These are phyloP conservation scores for Anableps anableps DNA, from an alignment of 2,797 vertebrate genomes.

Conservation along the genomic window DNA sequence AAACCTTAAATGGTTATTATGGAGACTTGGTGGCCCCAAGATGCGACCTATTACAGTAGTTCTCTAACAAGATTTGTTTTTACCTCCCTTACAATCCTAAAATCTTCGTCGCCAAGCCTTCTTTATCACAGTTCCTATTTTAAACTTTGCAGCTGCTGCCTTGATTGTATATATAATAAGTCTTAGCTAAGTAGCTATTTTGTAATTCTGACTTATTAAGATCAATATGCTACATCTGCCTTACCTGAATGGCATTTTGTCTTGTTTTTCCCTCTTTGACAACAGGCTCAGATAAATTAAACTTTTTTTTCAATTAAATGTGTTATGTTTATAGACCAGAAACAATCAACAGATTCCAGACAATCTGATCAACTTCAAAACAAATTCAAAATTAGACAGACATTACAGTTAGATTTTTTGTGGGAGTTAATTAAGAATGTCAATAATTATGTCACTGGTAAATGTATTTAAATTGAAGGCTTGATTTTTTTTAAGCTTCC, in stretches of 20 bases:
- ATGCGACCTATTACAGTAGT: not conserved
- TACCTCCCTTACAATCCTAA: not conserved
- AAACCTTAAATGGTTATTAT: not conserved
- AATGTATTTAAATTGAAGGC: not conserved
- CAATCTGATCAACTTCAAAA: not conserved
- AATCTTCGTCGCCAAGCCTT: not conserved
- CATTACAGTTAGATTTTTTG: not conserved
- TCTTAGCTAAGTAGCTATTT: not conserved
- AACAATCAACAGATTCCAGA: not conserved
- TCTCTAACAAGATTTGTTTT: not conserved
- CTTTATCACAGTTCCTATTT: not conserved
- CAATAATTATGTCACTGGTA: not conserved
- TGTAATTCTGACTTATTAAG: not conserved
- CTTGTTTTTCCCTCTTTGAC: too few species aligned
- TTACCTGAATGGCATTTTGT: too few species aligned
- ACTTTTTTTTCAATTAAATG: too few species aligned
- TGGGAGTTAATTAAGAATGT: not conserved
- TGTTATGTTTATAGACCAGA: too few species aligned
- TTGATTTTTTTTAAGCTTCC: not conserved
- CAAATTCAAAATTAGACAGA: not conserved
- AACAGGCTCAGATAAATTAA: too few species aligned
- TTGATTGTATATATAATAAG: not conserved
- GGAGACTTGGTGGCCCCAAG: not conserved
- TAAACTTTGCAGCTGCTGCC: not conserved
- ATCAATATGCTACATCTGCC: too few species aligned